Conservation (phyloP, 2,888 invertebrate species). For the Ochropacha duplaris region DNA sequence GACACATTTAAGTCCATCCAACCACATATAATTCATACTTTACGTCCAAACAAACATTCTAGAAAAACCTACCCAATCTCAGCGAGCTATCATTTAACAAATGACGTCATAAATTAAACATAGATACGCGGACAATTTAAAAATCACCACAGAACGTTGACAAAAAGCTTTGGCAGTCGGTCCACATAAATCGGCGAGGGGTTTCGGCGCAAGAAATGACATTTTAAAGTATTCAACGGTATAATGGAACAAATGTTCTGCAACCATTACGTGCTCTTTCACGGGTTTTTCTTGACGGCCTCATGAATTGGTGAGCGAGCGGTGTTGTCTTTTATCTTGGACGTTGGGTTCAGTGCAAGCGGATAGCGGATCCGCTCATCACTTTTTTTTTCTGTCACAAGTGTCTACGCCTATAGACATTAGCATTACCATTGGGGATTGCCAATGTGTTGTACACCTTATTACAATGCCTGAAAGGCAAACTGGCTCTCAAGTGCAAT, state of each 20-base stretch:
- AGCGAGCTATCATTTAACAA: conserved; percentile 51
- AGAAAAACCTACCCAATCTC: conserved; percentile 12
- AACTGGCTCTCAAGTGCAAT: too few species aligned
- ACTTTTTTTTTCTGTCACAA: too few species aligned
- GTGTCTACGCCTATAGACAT: too few species aligned
- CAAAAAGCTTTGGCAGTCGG: conserved; percentile 21
- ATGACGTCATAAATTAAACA: conserved; percentile 72
- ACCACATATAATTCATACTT: background rate
- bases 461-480: too few species aligned
- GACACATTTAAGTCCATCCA: background rate
- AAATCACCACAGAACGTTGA: conserved; percentile 10
- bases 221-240: conserved; percentile 51
- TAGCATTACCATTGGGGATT: too few species aligned
- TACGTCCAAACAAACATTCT: background rate
- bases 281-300: conserved; percentile 68
- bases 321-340: conserved; percentile 60
- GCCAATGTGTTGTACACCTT: too few species aligned
- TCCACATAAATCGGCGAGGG: conserved; percentile 38
- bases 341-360: conserved; percentile 30
- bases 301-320: conserved; percentile 64
- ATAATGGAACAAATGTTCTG: conserved; percentile 75
- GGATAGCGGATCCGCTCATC: conserved; percentile 12
- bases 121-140: conserved; percentile 31
- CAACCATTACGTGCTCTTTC: conserved; percentile 68
- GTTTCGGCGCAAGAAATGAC: conserved; percentile 22